Percentiles rank a stretch among this genome's conserved stretches.
phyloP scores from a whole-genome alignment of 2,113 vertebrate species.

The Sterna hirundo region DNA sequence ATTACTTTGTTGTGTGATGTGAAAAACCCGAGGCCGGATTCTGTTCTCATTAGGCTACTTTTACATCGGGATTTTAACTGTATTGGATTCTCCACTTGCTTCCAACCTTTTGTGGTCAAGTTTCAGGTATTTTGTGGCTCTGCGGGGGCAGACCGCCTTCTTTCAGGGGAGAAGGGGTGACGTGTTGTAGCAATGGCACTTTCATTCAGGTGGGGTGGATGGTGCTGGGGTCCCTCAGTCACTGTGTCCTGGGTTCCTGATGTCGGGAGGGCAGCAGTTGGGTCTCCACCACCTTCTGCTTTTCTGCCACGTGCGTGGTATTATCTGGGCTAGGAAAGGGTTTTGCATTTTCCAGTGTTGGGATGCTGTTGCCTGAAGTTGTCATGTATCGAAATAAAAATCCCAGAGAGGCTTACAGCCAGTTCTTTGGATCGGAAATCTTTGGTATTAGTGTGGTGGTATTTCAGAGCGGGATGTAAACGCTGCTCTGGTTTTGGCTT shows the following conservation, averaged over 20 bases:
- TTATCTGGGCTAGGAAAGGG: not conserved
- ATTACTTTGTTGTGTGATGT: not conserved
- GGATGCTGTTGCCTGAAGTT: not conserved
- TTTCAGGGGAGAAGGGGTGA: not conserved
- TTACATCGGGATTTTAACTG: not conserved
- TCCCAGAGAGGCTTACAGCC: not conserved
- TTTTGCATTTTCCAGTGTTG: not conserved
- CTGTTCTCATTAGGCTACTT: not conserved
- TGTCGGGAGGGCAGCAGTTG: accelerated
- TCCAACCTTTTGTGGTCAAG: not conserved
- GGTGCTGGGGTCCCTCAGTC: not conserved
- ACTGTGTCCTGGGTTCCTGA: not conserved
- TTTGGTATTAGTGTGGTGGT: not conserved
- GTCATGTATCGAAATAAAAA: not conserved
- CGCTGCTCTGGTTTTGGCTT: not conserved
- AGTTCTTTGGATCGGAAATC: not conserved
- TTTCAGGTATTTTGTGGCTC: not conserved
- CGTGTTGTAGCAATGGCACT: accelerated
- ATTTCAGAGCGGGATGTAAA: not conserved
- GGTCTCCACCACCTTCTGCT: accelerated
- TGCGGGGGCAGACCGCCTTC: not conserved
- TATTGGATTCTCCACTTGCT: not conserved
- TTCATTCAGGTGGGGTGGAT: not conserved
- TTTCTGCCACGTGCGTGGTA: not conserved
- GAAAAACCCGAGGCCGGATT: not conserved